Percentiles rank a stretch among this genome's conserved stretches.
phyloP scores from a whole-genome alignment of 1,140 invertebrate genomes.

The Phthorimaea operculella region DNA sequence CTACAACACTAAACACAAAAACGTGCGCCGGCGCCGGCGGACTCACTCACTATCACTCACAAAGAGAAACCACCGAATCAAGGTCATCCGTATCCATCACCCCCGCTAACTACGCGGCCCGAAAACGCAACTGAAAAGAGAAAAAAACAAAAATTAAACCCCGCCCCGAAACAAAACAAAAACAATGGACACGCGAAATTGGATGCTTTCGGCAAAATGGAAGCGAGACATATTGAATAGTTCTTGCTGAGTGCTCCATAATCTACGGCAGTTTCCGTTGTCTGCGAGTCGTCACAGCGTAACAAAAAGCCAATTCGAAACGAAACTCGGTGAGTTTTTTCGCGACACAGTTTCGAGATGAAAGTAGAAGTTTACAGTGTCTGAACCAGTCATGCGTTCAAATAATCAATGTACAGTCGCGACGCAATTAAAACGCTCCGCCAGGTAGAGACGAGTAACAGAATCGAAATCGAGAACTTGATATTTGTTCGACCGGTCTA shows the following conservation, averaged over 20 bases:
- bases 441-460: slow-evolving; percentile 3
- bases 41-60: slow-evolving; percentile 46
- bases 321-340: slow-evolving; percentile 23
- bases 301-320: slow-evolving; percentile 24
- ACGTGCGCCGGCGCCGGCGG: slow-evolving; percentile 8
- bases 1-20: slow-evolving; percentile 22
- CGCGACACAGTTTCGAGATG: slow-evolving; percentile 29
- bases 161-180: slow-evolving; percentile 31
- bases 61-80: slow-evolving; percentile 43
- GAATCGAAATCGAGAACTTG: slow-evolving; percentile 19
- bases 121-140: slow-evolving; percentile 61
- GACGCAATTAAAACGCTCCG: slow-evolving; percentile 1
- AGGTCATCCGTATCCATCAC: slow-evolving; percentile 57
- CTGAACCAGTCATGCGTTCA: slow-evolving; percentile 10
- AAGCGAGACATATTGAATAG: slow-evolving; percentile 28
- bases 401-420: background rate
- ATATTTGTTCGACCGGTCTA: slow-evolving; percentile 16
- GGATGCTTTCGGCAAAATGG: slow-evolving; percentile 21
- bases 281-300: slow-evolving; percentile 20
- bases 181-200: slow-evolving; percentile 28
- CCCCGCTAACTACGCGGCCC: slow-evolving; percentile 39
- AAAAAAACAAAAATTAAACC: slow-evolving; percentile 54
- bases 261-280: slow-evolving; percentile 28
- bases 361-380: slow-evolving; percentile 37
- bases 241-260: slow-evolving; percentile 28